These are phyloP conservation scores for Trypoxylus dichotomus DNA, from an alignment of 1,140 invertebrate species.

Conservation along the genomic window DNA sequence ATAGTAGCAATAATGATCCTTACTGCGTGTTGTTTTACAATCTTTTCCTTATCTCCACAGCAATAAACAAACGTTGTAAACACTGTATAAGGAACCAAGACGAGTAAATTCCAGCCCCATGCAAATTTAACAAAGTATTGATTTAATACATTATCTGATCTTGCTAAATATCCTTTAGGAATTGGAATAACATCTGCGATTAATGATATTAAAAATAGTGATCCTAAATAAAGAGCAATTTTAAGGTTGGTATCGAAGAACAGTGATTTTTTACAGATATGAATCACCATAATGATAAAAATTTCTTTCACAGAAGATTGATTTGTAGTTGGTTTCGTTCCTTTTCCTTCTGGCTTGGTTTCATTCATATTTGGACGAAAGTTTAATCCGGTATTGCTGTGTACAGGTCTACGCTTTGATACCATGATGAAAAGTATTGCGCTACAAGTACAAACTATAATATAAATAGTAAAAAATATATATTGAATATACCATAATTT, in stretches of 20 bases:
- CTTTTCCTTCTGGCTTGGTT: conserved; percentile 57
- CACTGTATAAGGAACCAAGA: conserved; percentile 75
- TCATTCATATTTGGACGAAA: conserved; percentile 58
- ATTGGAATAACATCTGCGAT: conserved; percentile 80
- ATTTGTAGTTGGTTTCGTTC: conserved; percentile 76
- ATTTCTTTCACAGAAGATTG: conserved; percentile 81
- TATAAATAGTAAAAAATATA: neutral
- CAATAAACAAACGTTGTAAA: conserved; percentile 82
- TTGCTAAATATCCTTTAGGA: conserved; percentile 83
- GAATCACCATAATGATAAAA: conserved; percentile 79
- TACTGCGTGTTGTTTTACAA: conserved; percentile 76
- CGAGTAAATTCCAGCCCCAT: conserved; percentile 88
- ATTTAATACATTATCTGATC: conserved; percentile 88
- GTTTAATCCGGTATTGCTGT: conserved; percentile 52
- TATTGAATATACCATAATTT: neutral
- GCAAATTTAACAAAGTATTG: conserved; percentile 92
- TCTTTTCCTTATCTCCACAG: conserved; percentile 72
- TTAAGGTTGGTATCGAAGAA: conserved; percentile 85
- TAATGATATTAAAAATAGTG: conserved; percentile 81
- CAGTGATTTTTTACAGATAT: conserved; percentile 83
- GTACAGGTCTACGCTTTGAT: conserved; percentile 43
- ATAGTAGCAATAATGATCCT: conserved; percentile 81
- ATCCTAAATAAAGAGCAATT: conserved; percentile 79
- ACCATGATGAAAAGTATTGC: conserved; percentile 38
- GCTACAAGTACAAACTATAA: neutral